Evolutionary conservation across 2,888 invertebrate genomes (phyloP), one percentile per base, ranked within the genome.

Genomic region (Drosophila barbarae): DNA sequence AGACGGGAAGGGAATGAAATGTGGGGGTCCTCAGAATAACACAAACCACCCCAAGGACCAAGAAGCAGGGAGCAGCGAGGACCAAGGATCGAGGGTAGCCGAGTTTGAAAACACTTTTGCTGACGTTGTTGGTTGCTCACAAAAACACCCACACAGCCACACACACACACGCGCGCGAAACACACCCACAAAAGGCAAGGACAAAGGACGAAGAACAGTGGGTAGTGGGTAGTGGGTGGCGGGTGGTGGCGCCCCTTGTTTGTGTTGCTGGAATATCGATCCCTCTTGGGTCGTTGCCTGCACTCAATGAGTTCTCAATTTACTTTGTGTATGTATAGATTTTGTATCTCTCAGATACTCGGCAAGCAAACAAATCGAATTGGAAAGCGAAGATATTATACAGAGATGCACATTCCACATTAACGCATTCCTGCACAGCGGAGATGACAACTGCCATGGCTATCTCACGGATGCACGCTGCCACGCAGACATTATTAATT

Each of bases 401-500:
- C 28, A 3, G 9, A n/a, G 13, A 32, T 15, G n/a, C 26, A 35
- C 18, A 30, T 46, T 18, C 46, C 18, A 26, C 52, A 53, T 56
- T 49, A 50, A 41, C 18, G 53, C 55, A 78, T 74, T 69, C 69
- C 71, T 41, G 38, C 53, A 56, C 35, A 51, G 36, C 47, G 8
- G n/a, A 38, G n/a, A 38, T 26, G 34, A 38, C 38, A 41, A 60
- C 38, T 13, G 56, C 41, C 21, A 54, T 34, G 34, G 28, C n/a
- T 57, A 35, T 56, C 47, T 41, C 10, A 26, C 35, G 38, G 46
- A 51, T 54, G 59, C 46, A 12, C 50, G 32, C 49, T 23, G 42
- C 49, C 60, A 60, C 71, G 72, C 72, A 83, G 83, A 78, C 86
- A 73, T 80, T 88, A 87, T 87, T 87, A 87, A 88, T 87, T 88